Evolutionary conservation across 2,888 invertebrate species (phyloP).

Genomic region (Schizotus pectinicornis): DNA sequence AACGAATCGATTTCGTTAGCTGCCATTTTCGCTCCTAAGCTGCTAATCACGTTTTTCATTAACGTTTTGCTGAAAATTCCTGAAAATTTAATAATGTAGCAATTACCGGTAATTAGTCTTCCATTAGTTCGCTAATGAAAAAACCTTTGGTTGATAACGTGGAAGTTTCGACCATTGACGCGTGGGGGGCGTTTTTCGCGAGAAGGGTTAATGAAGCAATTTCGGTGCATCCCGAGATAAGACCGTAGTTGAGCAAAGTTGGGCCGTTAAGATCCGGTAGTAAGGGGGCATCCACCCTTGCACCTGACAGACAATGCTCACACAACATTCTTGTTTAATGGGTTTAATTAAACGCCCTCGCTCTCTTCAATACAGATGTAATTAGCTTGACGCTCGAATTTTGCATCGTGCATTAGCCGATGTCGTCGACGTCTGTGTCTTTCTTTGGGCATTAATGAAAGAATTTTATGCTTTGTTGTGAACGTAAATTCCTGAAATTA

Average conservation of each 20-base stretch:
- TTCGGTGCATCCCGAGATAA: constrained; percentile 7
- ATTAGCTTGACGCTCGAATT: constrained; percentile 5
- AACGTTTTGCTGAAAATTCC: too few relatives aligned
- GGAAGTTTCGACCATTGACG: too few relatives aligned
- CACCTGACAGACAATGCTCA: constrained; percentile 42
- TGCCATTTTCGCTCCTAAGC: too few relatives aligned
- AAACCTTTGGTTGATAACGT: too few relatives aligned
- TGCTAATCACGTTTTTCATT: too few relatives aligned
- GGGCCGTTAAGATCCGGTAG: constrained; percentile 10
- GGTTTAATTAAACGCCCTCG: constrained; percentile 43
- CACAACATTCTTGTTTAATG: constrained; percentile 40
- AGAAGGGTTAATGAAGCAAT: constrained; percentile 19
- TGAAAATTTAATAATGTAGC: too few relatives aligned
- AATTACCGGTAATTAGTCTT: too few relatives aligned
- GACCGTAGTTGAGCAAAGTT: constrained; percentile 16
- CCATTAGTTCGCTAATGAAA: too few relatives aligned
- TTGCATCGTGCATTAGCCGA: too few relatives aligned
- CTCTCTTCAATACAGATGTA: constrained; percentile 26
- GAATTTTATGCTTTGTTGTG: constrained; percentile 11
- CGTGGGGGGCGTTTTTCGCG: neutral
- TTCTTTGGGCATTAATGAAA: constrained; percentile 14
- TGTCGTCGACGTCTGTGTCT: constrained; percentile 7
- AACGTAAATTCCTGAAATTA: constrained; percentile 9
- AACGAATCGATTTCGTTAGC: too few relatives aligned
- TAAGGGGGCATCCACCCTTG: constrained; percentile 7